These are phyloP conservation scores for Fulica atra DNA, from an alignment of 2,113 vertebrate species.

Conservation along the genomic window DNA sequence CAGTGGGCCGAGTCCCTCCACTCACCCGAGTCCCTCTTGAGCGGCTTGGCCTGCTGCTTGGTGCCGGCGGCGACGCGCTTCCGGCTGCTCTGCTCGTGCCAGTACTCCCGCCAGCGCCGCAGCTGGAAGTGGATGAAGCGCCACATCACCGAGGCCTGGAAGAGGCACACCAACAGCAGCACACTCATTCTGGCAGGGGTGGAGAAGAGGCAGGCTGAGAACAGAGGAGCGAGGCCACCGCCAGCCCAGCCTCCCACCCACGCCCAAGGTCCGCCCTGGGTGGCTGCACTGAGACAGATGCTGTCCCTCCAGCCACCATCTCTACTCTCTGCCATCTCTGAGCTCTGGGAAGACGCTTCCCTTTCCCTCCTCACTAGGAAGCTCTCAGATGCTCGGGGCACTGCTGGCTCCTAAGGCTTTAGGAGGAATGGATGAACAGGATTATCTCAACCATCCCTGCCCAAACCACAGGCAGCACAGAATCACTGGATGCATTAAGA, in stretches of 20 bases:
- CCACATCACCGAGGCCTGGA: conserved; percentile 96
- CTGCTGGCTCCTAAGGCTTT: background rate
- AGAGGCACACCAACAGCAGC: conserved; percentile 89
- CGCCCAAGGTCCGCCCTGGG: fast-evolving
- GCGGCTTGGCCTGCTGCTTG: conserved; percentile 78
- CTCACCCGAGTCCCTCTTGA: conserved; percentile 91
- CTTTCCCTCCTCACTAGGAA: background rate
- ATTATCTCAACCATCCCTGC: background rate
- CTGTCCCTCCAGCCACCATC: background rate
- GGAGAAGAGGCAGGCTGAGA: conserved; percentile 59
- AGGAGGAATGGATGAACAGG: background rate
- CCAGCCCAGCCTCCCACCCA: background rate
- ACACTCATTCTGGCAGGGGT: conserved; percentile 82
- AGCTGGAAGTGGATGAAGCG: conserved; percentile 97
- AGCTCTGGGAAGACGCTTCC: background rate
- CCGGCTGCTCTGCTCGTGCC: conserved; percentile 87
- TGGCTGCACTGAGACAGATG: fast-evolving
- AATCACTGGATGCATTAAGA: too few species aligned
- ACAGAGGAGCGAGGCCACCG: background rate
- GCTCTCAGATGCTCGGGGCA: background rate
- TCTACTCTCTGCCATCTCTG: background rate
- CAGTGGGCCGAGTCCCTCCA: background rate
- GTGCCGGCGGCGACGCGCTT: conserved; percentile 69
- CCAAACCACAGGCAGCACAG: background rate
- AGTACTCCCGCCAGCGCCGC: conserved; percentile 91